These are phyloP conservation scores for Pygmarrhopalites habei DNA, from an alignment of 1,140 invertebrate genomes.

Conservation along the genomic window DNA sequence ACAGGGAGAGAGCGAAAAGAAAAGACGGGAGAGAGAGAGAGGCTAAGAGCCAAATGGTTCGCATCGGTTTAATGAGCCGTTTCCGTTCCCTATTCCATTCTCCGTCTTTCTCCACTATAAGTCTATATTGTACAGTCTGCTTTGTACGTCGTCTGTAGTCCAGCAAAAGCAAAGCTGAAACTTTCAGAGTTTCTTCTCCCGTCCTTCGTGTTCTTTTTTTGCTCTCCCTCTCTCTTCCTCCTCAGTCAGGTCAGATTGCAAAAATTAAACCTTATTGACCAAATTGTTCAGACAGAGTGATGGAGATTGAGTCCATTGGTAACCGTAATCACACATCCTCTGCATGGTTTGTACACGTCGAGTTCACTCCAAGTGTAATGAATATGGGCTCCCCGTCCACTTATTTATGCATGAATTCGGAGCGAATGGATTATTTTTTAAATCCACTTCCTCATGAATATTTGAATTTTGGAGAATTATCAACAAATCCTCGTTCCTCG, in stretches of 20 bases:
- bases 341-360: neutral
- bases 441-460: no score
- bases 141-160: no score
- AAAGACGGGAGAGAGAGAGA: slow-evolving; percentile 8
- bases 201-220: no score
- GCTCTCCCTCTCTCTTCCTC: no score
- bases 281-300: slow-evolving; percentile 3
- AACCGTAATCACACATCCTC: neutral
- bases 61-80: slow-evolving; percentile 38
- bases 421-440: slow-evolving; percentile 3
- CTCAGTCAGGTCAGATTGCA: neutral
- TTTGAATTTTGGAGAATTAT: no score
- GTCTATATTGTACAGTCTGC: no score
- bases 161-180: no score
- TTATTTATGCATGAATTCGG: neutral
- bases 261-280: slow-evolving; percentile 8
- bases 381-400: neutral
- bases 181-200: no score
- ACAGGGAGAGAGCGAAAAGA: neutral
- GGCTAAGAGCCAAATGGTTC: slow-evolving; percentile 28
- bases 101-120: no score
- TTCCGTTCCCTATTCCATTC: slow-evolving; percentile 29
- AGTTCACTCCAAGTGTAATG: neutral
- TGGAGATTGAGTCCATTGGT: neutral
- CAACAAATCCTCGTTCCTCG: no score